A percentile compares a stretch with the other conserved stretches of the same genome.
Conservation (phyloP, 2,888 invertebrate genomes). For the Mimachlamys varia region DNA sequence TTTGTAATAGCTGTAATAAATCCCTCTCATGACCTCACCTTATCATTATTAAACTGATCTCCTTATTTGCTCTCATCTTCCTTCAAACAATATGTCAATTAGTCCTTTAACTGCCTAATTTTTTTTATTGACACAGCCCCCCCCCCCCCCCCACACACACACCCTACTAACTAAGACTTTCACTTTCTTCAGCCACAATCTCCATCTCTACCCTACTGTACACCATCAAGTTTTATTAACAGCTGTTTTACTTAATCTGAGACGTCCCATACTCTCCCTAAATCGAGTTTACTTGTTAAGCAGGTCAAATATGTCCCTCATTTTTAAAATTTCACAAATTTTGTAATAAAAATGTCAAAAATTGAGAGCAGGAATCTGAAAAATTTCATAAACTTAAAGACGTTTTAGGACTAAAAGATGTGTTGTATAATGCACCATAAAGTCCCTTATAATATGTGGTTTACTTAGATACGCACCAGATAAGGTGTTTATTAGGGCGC, state of each 20-base stretch:
- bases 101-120: too few species aligned
- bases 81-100: too few species aligned
- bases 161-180: too few species aligned
- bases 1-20: too few species aligned
- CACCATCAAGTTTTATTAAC: neutral
- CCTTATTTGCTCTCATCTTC: neutral
- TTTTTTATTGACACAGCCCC: too few species aligned
- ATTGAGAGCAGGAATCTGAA: neutral
- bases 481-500: neutral
- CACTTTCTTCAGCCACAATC: neutral
- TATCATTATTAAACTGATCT: neutral
- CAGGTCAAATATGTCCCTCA: neutral
- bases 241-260: neutral
- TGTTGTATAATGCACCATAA: constrained; percentile 17
- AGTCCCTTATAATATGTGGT: neutral
- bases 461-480: neutral
- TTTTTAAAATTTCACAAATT: neutral
- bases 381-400: neutral
- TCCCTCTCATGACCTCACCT: neutral
- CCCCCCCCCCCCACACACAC: too few species aligned
- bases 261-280: neutral
- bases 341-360: constrained; percentile 24
- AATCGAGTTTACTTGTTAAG: neutral
- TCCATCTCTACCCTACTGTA: neutral
- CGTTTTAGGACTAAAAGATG: neutral